Conservation (phyloP, 2,888 invertebrate genomes). For the Callyntrura sp. region DNA sequence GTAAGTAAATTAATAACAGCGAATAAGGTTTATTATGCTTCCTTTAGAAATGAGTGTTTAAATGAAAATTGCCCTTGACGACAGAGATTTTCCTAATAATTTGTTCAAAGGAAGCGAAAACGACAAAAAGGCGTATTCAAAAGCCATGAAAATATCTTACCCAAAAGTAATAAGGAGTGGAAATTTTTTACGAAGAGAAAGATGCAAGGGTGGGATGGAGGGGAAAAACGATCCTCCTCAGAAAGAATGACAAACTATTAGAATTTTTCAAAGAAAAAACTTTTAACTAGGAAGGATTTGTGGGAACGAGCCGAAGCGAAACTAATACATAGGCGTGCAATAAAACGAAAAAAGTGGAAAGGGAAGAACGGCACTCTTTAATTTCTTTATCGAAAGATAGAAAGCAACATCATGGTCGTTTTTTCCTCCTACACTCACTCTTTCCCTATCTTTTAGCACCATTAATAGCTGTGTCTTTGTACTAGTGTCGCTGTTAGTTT, state of each 20-base stretch:
- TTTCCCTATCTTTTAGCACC: not conserved
- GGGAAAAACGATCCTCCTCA: not conserved
- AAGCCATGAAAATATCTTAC: not conserved
- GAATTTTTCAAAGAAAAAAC: conserved; percentile 59
- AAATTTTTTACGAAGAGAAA: not conserved
- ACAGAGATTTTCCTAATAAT: conserved; percentile 20
- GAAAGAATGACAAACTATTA: conserved; percentile 55
- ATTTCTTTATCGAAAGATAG: conserved; percentile 61
- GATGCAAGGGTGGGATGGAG: not conserved
- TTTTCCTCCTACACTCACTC: not conserved
- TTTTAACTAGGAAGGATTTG: conserved; percentile 65
- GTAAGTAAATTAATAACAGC: too few species aligned
- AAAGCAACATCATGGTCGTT: conserved; percentile 36
- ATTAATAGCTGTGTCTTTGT: not conserved
- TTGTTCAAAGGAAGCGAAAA: not conserved
- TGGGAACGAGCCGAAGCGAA: not conserved
- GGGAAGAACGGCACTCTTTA: conserved; percentile 53
- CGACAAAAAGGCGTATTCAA: not conserved
- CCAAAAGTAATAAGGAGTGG: not conserved
- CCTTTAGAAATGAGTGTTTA: not conserved
- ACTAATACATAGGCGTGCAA: not conserved
- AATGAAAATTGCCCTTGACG: not conserved
- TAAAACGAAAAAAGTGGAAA: conserved; percentile 23
- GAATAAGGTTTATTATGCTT: too few species aligned
- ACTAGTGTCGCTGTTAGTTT: not conserved